Conservation (phyloP, 2,113 vertebrate species). For the Redunca redunca region DNA sequence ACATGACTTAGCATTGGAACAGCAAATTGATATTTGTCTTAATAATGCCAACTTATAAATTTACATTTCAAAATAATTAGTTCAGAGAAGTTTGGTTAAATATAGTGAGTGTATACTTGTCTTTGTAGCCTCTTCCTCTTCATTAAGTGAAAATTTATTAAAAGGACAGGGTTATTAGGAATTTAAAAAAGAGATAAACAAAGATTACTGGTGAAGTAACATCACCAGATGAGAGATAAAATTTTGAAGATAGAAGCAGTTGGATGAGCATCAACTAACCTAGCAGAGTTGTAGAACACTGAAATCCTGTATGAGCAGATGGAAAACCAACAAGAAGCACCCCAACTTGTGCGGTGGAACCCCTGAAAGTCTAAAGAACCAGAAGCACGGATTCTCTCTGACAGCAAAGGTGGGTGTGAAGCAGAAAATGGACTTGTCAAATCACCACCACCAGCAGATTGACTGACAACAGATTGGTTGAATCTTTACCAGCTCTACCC, state of each 20-base stretch:
- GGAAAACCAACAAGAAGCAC: background rate
- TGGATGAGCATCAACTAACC: background rate
- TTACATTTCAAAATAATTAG: background rate
- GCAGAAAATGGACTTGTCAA: background rate
- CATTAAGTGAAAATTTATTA: background rate
- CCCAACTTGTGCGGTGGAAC: background rate
- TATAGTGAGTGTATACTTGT: background rate
- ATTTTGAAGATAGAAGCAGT: background rate
- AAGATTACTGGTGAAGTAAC: background rate
- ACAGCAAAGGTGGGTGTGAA: background rate
- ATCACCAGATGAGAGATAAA: background rate
- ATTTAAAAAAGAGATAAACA: background rate
- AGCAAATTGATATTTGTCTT: background rate
- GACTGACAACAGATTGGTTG: background rate
- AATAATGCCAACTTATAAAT: background rate
- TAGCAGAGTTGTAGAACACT: background rate
- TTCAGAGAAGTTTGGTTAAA: background rate
- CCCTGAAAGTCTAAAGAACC: background rate
- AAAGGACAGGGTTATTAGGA: background rate
- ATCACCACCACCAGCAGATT: background rate
- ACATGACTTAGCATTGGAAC: background rate
- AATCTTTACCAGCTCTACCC: background rate
- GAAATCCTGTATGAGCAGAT: background rate
- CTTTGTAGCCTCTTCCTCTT: background rate
- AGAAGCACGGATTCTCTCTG: background rate